Evolutionary conservation across 2,113 vertebrate genomes (phyloP).

Genomic region (Dicentrarchus labrax): DNA sequence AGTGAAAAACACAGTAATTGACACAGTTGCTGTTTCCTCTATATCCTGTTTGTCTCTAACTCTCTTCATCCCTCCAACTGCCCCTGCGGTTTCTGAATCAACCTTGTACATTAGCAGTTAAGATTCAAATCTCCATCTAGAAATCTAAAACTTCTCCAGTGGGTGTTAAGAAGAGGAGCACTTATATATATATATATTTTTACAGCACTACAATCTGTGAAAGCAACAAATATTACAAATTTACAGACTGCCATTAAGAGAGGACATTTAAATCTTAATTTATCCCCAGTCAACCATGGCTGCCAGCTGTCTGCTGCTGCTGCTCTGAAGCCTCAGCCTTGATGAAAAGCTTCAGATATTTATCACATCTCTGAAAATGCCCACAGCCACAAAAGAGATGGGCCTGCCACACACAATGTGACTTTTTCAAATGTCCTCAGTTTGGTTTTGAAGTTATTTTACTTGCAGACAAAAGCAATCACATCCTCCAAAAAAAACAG

Average conservation of each 20-base stretch:
- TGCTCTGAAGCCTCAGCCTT: slow-evolving; percentile 9
- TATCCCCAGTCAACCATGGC: not conserved
- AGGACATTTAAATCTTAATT: slow-evolving; percentile 5
- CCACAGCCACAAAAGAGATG: not conserved
- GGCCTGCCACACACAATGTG: not conserved
- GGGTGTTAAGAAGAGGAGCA: no score
- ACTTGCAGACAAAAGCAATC: slow-evolving; percentile 29
- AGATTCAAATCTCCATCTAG: not conserved
- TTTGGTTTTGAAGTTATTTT: not conserved
- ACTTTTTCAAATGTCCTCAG: not conserved
- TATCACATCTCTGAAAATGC: slow-evolving; percentile 3
- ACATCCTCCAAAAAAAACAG: not conserved
- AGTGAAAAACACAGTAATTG: not conserved
- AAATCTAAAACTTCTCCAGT: not conserved
- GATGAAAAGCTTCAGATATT: slow-evolving; percentile 6
- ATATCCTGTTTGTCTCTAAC: no score
- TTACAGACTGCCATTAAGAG: slow-evolving; percentile 1
- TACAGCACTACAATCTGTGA: not conserved
- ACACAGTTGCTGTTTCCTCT: not conserved
- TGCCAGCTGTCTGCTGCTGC: slow-evolving; percentile 2
- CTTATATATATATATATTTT: not conserved
- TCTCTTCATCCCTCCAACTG: not conserved
- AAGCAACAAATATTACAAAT: not conserved
- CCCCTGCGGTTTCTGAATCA: not conserved
- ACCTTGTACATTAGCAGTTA: no score